Evolutionary conservation across 2,888 invertebrate species (phyloP).

Genomic region (Ditylenchus weischeri): DNA sequence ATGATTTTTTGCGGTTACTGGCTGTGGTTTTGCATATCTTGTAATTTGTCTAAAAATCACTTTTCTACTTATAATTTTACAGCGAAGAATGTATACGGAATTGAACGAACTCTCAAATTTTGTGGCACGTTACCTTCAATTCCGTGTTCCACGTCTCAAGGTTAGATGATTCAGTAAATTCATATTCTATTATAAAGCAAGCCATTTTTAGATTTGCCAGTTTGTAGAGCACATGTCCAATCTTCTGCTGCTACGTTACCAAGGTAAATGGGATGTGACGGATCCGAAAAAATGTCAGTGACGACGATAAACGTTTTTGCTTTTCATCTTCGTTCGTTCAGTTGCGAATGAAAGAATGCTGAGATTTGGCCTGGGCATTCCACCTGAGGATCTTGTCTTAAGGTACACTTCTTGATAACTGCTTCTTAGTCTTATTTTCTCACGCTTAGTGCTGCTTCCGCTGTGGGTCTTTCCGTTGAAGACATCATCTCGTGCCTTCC

Average conservation of each 20-base stretch:
- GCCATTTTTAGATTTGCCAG: constrained; percentile 17
- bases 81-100: constrained; percentile 22
- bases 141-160: constrained; percentile 25
- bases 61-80: too few species aligned
- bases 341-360: not conserved
- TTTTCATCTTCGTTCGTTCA: not conserved
- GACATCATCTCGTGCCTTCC: constrained; percentile 20
- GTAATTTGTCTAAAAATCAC: too few species aligned
- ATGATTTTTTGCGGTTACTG: too few species aligned
- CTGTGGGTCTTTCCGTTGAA: constrained; percentile 20
- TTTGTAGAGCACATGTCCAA: constrained; percentile 25
- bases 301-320: too few species aligned
- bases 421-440: not conserved
- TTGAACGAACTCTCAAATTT: constrained; percentile 21
- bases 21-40: too few species aligned
- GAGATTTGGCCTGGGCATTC: not conserved
- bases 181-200: not conserved
- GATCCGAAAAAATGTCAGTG: constrained; percentile 15
- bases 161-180: constrained; percentile 1
- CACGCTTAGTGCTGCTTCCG: constrained; percentile 9
- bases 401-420: not conserved
- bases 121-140: constrained; percentile 21
- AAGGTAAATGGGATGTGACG: constrained; percentile 24
- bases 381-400: constrained; percentile 1
- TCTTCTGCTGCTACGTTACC: constrained; percentile 20